These are phyloP conservation scores for Pinna nobilis DNA, from an alignment of 1,140 invertebrate species.

Conservation along the genomic window DNA sequence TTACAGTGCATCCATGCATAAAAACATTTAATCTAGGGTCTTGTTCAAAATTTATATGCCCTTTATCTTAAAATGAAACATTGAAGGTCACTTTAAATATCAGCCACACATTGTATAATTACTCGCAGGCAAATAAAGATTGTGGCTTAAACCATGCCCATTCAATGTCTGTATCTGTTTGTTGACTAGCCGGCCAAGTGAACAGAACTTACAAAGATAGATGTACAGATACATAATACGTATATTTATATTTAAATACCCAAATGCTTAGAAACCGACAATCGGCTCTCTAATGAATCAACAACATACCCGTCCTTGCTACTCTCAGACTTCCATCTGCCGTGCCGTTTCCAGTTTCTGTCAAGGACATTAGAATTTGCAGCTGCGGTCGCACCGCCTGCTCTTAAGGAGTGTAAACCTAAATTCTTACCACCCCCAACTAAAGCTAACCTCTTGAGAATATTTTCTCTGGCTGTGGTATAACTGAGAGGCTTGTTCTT, in stretches of 20 bases:
- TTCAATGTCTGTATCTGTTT: too few relatives aligned
- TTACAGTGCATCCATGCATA: too few relatives aligned
- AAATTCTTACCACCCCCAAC: neutral
- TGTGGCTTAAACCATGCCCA: too few relatives aligned
- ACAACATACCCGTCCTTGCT: slow-evolving; percentile 7
- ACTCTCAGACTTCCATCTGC: neutral
- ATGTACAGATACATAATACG: too few relatives aligned
- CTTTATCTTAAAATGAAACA: too few relatives aligned
- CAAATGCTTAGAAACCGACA: neutral
- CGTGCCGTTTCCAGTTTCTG: slow-evolving; percentile 12
- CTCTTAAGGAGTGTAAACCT: slow-evolving; percentile 23
- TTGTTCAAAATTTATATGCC: too few relatives aligned
- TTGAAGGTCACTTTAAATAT: too few relatives aligned
- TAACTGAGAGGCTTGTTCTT: slow-evolving; percentile 35
- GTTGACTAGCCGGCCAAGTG: too few relatives aligned
- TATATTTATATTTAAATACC: neutral
- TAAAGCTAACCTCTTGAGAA: neutral
- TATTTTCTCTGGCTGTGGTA: slow-evolving; percentile 4
- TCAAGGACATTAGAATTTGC: slow-evolving; percentile 11
- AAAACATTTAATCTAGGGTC: too few relatives aligned
- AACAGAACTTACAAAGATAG: too few relatives aligned
- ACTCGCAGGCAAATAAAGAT: too few relatives aligned
- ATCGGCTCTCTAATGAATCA: neutral
- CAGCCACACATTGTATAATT: too few relatives aligned
- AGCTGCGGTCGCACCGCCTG: slow-evolving; percentile 21